phyloP scores from a whole-genome alignment of 1,140 invertebrate species.

The Andrena cerasifolii region DNA sequence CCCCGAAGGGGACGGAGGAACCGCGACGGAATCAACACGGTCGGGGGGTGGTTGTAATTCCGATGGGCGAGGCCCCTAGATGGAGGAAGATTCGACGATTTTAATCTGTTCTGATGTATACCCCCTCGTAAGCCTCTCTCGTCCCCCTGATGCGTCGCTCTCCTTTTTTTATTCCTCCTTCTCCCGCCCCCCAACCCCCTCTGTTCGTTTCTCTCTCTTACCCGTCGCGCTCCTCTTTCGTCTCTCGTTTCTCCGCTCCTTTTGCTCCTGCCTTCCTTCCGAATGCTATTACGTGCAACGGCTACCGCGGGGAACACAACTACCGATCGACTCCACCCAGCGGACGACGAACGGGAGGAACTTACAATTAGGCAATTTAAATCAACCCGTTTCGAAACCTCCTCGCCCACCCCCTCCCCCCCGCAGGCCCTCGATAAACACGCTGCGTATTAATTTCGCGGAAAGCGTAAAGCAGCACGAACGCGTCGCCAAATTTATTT shows the following conservation, averaged over 20 bases:
- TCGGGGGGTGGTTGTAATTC: slow-evolving; percentile 32
- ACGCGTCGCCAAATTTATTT: slow-evolving; percentile 1
- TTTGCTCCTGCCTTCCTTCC: slow-evolving; percentile 55
- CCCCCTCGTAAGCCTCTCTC: slow-evolving; percentile 52
- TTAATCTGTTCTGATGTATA: slow-evolving; percentile 70
- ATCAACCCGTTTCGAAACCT: slow-evolving; percentile 43
- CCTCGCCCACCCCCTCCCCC: not conserved
- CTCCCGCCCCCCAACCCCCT: too few species aligned
- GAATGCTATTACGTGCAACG: slow-evolving; percentile 73
- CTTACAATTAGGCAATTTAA: slow-evolving; percentile 69
- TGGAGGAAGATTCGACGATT: slow-evolving; percentile 71
- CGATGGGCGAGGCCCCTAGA: slow-evolving; percentile 38
- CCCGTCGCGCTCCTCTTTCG: slow-evolving; percentile 19
- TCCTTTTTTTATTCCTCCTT: slow-evolving; percentile 32
- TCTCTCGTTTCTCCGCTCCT: slow-evolving; percentile 30
- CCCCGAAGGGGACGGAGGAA: not conserved
- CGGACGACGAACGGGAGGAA: slow-evolving; percentile 56
- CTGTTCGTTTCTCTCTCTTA: slow-evolving; percentile 29
- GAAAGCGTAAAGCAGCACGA: not conserved
- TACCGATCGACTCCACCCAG: slow-evolving; percentile 60
- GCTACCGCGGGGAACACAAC: slow-evolving; percentile 75
- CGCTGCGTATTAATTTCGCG: slow-evolving; percentile 21
- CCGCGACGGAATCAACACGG: not conserved
- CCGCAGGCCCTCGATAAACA: not conserved
- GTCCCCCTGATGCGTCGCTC: slow-evolving; percentile 47